These are phyloP conservation scores for Lathamus discolor DNA, from an alignment of 2,113 vertebrate species.

Conservation along the genomic window DNA sequence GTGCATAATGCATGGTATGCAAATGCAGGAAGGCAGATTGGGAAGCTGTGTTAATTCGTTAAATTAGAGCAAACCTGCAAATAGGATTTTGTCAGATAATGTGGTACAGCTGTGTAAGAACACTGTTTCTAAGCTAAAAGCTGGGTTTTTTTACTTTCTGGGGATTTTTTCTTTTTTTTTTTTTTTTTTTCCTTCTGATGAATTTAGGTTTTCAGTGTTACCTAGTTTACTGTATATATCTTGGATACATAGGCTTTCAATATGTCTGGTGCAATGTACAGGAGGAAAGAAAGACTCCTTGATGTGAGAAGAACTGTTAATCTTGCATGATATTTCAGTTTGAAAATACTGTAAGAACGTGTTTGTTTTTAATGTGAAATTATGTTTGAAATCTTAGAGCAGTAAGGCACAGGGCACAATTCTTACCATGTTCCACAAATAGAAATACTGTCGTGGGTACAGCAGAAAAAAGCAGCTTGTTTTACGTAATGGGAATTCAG, in stretches of 20 bases:
- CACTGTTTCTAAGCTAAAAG: slow-evolving; percentile 22
- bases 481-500: slow-evolving; percentile 61
- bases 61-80: slow-evolving; percentile 9
- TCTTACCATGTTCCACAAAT: slow-evolving; percentile 21
- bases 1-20: slow-evolving; percentile 24
- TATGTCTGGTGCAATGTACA: slow-evolving; percentile 42
- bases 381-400: slow-evolving; percentile 5
- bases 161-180: background rate
- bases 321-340: slow-evolving; percentile 3
- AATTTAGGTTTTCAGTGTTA: slow-evolving; percentile 20
- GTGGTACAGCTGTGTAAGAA: slow-evolving; percentile 1
- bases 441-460: slow-evolving; percentile 2
- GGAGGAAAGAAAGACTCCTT: slow-evolving; percentile 2
- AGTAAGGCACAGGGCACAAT: background rate
- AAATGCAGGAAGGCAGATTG: slow-evolving; percentile 28
- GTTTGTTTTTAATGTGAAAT: background rate
- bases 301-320: background rate
- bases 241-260: slow-evolving; percentile 15
- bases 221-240: background rate
- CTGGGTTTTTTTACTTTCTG: background rate
- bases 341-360: background rate
- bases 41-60: slow-evolving; percentile 29
- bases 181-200: background rate
- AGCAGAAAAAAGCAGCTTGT: slow-evolving; percentile 53
- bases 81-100: background rate